phyloP scores from a whole-genome alignment of 2,888 invertebrate genomes.

The Diplolepis rosae region DNA sequence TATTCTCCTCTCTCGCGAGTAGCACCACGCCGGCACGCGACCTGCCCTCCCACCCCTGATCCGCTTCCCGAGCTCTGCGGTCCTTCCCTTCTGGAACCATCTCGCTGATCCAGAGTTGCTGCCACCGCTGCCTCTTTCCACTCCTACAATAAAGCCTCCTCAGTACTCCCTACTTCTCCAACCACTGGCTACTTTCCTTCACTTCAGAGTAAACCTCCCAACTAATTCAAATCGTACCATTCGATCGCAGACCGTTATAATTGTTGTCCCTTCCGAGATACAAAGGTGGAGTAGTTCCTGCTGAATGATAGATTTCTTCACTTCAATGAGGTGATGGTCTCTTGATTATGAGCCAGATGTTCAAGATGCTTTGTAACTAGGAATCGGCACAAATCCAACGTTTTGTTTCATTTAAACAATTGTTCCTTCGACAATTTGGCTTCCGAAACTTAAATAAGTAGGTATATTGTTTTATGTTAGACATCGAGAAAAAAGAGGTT shows the following conservation, averaged over 20 bases:
- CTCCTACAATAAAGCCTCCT: slow-evolving; percentile 25
- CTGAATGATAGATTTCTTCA: slow-evolving; percentile 7
- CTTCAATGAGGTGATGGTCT: no score
- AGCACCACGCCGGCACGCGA: slow-evolving; percentile 72
- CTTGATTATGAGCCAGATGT: no score
- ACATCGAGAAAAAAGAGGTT: no score
- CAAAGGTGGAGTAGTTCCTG: slow-evolving; percentile 16
- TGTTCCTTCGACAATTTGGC: no score
- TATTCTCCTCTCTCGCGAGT: slow-evolving; percentile 62
- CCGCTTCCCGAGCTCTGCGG: slow-evolving; percentile 29
- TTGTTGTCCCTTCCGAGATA: slow-evolving; percentile 1
- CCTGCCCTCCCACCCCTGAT: slow-evolving; percentile 61
- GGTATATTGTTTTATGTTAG: no score
- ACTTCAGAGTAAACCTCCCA: slow-evolving; percentile 31
- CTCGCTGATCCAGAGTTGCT: slow-evolving; percentile 16
- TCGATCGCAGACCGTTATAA: slow-evolving; percentile 18
- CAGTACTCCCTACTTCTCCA: slow-evolving; percentile 17
- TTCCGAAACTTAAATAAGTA: no score
- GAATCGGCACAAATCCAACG: no score
- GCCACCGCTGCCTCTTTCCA: slow-evolving; percentile 22
- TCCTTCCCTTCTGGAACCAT: slow-evolving; percentile 33
- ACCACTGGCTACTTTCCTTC: slow-evolving; percentile 41
- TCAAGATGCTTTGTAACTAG: no score
- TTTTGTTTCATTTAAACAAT: no score
- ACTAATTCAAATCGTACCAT: slow-evolving; percentile 21